These are phyloP conservation scores for Agrotis segetum DNA, from an alignment of 2,888 invertebrate genomes.

Conservation along the genomic window DNA sequence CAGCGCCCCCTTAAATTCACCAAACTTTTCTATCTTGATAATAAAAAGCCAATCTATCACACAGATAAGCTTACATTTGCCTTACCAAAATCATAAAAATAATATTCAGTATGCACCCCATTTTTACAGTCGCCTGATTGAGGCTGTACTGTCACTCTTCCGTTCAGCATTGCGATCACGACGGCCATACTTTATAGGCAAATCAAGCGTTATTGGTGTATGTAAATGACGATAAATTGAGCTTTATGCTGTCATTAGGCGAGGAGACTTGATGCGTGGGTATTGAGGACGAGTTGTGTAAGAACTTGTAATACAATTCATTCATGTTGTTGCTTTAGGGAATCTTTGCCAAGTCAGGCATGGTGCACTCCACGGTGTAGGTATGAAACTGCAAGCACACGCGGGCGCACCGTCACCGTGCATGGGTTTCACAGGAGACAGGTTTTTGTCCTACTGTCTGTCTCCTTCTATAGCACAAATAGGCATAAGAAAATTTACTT, in stretches of 20 bases:
- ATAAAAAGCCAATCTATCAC: neutral
- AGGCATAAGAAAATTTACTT: no score
- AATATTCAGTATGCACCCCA: conserved; percentile 7
- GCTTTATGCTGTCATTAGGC: conserved; percentile 37
- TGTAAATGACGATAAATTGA: conserved; percentile 46
- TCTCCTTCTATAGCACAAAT: no score
- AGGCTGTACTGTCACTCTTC: neutral
- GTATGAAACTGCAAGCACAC: no score
- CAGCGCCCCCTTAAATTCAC: no score
- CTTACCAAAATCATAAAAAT: neutral
- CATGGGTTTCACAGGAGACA: no score
- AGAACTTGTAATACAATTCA: neutral
- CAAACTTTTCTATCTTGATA: neutral
- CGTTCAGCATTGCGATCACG: conserved; percentile 31
- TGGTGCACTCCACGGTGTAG: no score
- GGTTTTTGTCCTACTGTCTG: no score
- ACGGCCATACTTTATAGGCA: conserved; percentile 28
- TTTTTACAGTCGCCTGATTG: conserved; percentile 1
- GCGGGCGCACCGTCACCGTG: no score
- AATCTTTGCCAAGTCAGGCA: no score
- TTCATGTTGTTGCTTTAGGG: neutral
- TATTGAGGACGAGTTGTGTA: neutral
- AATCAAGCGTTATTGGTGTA: conserved; percentile 48
- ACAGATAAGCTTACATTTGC: neutral
- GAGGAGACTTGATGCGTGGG: conserved; percentile 23